Base-by-base conservation (phyloP, 1,140 invertebrate genomes). In the Neodiprion pinetum region DNA sequence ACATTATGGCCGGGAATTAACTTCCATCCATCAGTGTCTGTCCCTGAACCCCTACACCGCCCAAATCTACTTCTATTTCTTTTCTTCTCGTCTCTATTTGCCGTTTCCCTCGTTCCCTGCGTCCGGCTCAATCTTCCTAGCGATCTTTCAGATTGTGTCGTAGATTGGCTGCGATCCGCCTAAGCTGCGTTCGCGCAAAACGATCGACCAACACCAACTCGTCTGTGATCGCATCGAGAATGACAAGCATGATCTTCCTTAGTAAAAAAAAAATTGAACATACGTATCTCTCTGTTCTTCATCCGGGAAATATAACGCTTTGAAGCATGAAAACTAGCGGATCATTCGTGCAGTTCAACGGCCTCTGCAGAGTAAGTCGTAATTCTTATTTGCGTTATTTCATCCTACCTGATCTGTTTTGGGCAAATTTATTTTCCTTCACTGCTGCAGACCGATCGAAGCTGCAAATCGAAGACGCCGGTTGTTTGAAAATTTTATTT, bases 51-150 rank as follows among this genome's bases (percentile, higher is more conserved):
- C 53, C 53, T 61, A 17, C 53, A 61, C 53, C 53, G 53, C 53
- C 53, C 53, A 61, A 61, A 61, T 61, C 53, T 61, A 61, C 53
- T 61, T 61, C 53, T 61, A 61, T 61, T 61, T 61, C 53, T 61
- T 61, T 61, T 61, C 53, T 61, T 61, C 53, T 61, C 53, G 53
- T 61, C n/a, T 61, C 53, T 61, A 61, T 61, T 17, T 14, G 11
- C 53, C 4, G 53, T 61, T 61, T 61, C 9, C 53, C n/a, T 17
- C 53, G 4, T 9, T 9, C 53, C n/a, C n/a, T 17, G 11, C 53
- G 53, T 61, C 53, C n/a, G 53, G 53, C n/a, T 61, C 53, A 61
- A 61, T 61, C 53, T 61, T 14, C 11, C 53, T 61, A 12, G n/a
- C 53, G 53, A 61, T 61, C 53, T 61, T 61, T 61, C 53, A 5